Conservation (phyloP, 2,113 vertebrate genomes). For the Elephas maximus region DNA sequence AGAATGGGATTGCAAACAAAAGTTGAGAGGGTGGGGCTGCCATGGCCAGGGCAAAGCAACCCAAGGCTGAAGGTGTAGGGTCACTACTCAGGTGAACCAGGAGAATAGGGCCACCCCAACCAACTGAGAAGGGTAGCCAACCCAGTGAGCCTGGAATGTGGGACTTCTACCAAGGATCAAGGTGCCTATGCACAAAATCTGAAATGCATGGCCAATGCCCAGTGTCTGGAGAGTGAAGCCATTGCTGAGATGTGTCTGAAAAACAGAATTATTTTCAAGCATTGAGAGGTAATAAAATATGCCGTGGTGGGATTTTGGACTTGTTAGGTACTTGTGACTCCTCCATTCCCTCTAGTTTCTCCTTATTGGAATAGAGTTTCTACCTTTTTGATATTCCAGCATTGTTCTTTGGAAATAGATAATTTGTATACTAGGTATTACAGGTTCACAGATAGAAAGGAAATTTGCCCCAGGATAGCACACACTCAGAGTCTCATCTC, state of each 20-base stretch:
- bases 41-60: too few relatives aligned
- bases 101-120: too few relatives aligned
- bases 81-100: too few relatives aligned
- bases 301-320: not conserved
- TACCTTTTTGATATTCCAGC: not conserved
- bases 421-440: not conserved
- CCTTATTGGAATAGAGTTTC: too few relatives aligned
- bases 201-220: not conserved
- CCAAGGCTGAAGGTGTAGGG: too few relatives aligned
- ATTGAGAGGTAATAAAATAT: not conserved
- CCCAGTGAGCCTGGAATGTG: too few relatives aligned
- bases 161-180: too few relatives aligned
- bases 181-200: not conserved
- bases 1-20: too few relatives aligned
- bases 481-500: not conserved
- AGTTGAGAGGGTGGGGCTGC: too few relatives aligned
- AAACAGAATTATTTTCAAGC: not conserved
- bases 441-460: not conserved
- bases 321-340: not conserved
- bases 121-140: too few relatives aligned
- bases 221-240: not conserved
- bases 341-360: not conserved
- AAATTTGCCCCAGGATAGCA: not conserved
- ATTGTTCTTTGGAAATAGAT: not conserved
- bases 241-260: not conserved